Percentiles rank a stretch among this genome's conserved stretches.
Conservation (phyloP, 2,113 vertebrate genomes). For the Lepus americanus region DNA sequence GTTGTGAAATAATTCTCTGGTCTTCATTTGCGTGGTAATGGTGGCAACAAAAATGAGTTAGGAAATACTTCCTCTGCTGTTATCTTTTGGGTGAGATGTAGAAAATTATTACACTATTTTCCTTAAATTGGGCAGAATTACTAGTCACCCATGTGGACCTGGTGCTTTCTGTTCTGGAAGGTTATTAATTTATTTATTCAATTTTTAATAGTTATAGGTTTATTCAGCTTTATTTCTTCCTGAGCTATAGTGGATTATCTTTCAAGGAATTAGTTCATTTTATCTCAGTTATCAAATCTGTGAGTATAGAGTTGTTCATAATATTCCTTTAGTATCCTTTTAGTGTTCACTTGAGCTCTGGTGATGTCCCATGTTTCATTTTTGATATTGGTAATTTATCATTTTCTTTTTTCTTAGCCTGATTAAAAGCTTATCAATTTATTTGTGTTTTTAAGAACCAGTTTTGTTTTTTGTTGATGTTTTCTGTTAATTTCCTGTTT, state of each 20-base stretch:
- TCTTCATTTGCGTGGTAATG: background rate
- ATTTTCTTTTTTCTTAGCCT: background rate
- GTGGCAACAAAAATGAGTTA: background rate
- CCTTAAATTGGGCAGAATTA: background rate
- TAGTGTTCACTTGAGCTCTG: background rate
- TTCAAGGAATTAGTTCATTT: background rate
- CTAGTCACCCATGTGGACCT: too few relatives aligned
- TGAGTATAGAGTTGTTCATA: background rate
- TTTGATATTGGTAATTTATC: background rate
- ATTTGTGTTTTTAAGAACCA: background rate
- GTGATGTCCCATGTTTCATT: background rate
- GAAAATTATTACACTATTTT: background rate
- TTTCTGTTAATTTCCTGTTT: background rate
- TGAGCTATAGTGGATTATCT: background rate
- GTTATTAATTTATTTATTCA: background rate
- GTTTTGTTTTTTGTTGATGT: background rate
- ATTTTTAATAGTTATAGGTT: background rate
- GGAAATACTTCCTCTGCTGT: background rate
- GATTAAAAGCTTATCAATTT: background rate
- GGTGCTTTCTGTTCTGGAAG: background rate
- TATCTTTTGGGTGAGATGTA: background rate
- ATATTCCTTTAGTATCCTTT: background rate
- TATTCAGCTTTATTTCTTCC: background rate
- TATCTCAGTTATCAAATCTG: background rate
- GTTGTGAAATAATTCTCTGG: background rate